A percentile compares a stretch with the other conserved stretches of the same genome.
Conservation (phyloP, 2,113 vertebrate species). For the Serilophus lunatus region DNA sequence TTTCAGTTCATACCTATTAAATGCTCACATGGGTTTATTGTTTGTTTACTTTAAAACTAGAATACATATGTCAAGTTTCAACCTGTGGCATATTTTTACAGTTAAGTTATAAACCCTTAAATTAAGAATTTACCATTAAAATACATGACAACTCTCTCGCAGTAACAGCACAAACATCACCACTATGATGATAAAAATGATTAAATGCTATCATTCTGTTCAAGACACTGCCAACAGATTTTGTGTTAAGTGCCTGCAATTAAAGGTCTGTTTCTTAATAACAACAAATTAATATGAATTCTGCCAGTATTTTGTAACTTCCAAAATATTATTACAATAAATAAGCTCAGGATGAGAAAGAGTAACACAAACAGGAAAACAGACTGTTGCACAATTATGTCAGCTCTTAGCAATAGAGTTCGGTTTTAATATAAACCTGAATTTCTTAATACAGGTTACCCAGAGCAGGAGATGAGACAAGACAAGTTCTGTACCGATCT, state of each 20-base stretch:
- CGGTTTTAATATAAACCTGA: neutral
- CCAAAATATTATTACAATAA: conserved; percentile 48
- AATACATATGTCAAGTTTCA: neutral
- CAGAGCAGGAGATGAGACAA: neutral
- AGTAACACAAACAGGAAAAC: neutral
- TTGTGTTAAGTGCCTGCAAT: conserved; percentile 36
- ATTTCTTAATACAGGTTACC: neutral
- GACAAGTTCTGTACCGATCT: neutral
- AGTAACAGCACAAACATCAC: conserved; percentile 16
- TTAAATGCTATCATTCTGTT: conserved; percentile 29
- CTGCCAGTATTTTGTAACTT: conserved; percentile 6
- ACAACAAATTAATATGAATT: neutral
- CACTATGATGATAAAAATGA: conserved; percentile 39
- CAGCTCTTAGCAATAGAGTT: neutral
- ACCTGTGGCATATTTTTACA: neutral
- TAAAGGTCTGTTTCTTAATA: conserved; percentile 32
- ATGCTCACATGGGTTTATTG: neutral
- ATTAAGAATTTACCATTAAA: conserved; percentile 34
- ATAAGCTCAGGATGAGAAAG: neutral
- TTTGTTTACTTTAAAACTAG: neutral
- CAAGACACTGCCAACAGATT: conserved; percentile 24
- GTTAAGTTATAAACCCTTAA: conserved; percentile 25
- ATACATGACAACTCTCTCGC: neutral
- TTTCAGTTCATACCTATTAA: conserved; percentile 11
- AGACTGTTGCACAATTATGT: neutral